Percentiles rank a stretch among this genome's conserved stretches.
Conservation (phyloP, 2,797 vertebrate genomes). For the Phataginus tricuspis region DNA sequence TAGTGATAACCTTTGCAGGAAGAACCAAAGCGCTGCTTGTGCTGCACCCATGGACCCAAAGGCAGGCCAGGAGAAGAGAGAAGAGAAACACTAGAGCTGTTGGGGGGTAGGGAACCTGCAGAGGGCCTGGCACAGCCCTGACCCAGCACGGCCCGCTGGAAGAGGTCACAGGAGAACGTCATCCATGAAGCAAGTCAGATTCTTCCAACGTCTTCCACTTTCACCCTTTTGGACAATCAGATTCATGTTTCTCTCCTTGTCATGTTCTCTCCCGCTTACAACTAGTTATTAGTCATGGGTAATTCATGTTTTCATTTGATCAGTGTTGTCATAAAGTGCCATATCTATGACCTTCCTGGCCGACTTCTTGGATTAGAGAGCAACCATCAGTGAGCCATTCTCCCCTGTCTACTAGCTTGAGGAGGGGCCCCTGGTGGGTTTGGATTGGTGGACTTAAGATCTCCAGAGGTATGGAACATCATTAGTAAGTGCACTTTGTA, state of each 20-base stretch:
- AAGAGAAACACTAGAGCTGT: not conserved
- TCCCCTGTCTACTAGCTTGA: not conserved
- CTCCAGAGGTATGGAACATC: not conserved
- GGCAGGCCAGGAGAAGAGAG: not conserved
- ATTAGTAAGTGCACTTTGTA: rapidly evolving
- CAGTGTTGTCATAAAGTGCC: not conserved
- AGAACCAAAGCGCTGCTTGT: not conserved
- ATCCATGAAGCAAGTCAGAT: not conserved
- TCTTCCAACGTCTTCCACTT: not conserved
- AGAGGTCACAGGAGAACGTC: not conserved
- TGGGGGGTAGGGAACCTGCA: no score
- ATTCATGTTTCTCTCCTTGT: not conserved
- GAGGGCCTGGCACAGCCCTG: not conserved
- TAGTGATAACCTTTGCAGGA: not conserved
- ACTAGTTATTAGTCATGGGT: not conserved
- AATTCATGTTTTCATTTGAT: not conserved
- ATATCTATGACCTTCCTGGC: not conserved
- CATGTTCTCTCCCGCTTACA: not conserved
- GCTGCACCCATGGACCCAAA: not conserved
- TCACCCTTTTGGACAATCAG: not conserved
- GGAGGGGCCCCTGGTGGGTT: not conserved
- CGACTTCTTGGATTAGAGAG: not conserved
- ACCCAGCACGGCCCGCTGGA: not conserved
- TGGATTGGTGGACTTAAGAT: not conserved
- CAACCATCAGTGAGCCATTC: no score